Evolutionary conservation across 2,113 vertebrate species (phyloP), one percentile per base, ranked within the genome.

Genomic region (Corythaeola cristata): DNA sequence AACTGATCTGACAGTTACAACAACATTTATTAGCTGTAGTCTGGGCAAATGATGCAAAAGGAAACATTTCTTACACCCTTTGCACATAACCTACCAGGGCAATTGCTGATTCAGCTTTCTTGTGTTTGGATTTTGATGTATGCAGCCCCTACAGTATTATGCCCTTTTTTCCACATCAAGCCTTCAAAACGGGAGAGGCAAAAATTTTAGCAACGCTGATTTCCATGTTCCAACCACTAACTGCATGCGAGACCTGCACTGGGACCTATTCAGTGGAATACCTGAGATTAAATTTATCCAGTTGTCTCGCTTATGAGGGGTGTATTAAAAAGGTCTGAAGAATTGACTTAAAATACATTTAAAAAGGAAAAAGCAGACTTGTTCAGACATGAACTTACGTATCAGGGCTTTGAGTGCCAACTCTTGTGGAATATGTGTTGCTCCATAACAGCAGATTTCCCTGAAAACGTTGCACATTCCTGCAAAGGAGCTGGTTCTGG

Each of bases 21-120:
- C 89, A 84, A 21, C 83, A 47, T 95, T 82, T 93, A 89, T 89
- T 87, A 79, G 80, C 84, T 89, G 69, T 66, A 82, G 49, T 15
- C 60, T 64, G 49, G 69, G 80, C 45, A 64, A 91, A 87, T 41
- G 56, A 72, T 89, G 69, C 41, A 23, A 41, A 87, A 77, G n/a
- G 84, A 87, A 91, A 60, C 1, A 4, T 73, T 95, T 85, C 77
- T 88, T 44, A 19, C 30, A 27, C 56, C 20, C n/a, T 69, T 69
- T 73, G 80, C 26, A 5, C 33, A 30, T 22, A 88, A 80, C 41
- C 80, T 35, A 62, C 53, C 32, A 15, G 53, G 20, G 41, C 0
- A 7, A 32, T 20, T 69, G 89, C 92, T 95, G 86, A 92, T 76
- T 89, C 28, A 23, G 66, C 69, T 60, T 83, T 41, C 74, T 12